phyloP scores from a whole-genome alignment of 2,888 invertebrate genomes.

The Cephus pygmeus region DNA sequence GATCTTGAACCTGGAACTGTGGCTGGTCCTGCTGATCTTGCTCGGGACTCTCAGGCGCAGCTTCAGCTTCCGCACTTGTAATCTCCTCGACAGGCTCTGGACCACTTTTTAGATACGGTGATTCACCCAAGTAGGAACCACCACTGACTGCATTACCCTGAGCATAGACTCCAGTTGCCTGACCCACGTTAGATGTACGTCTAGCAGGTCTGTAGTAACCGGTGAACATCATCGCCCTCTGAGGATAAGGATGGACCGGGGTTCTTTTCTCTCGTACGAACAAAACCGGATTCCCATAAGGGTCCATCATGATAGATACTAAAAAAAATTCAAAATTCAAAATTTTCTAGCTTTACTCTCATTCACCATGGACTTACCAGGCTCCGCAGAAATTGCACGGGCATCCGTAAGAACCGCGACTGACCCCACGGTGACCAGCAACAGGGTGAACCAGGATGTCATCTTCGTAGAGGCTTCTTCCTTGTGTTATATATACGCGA shows the following conservation, averaged over 20 bases:
- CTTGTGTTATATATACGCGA: too few relatives aligned
- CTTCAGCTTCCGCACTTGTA: slow-evolving; percentile 55
- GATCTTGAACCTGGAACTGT: slow-evolving; percentile 3
- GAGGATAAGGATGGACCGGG: slow-evolving; percentile 42
- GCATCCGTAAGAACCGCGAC: slow-evolving; percentile 62
- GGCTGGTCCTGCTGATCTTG: not conserved
- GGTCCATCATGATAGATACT: slow-evolving; percentile 45
- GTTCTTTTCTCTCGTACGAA: slow-evolving; percentile 47
- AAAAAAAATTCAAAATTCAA: not conserved
- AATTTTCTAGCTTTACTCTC: too few relatives aligned
- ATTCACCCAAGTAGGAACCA: slow-evolving; percentile 46
- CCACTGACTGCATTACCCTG: slow-evolving; percentile 60
- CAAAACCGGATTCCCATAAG: slow-evolving; percentile 43
- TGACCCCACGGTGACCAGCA: slow-evolving; percentile 67
- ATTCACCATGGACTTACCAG: slow-evolving; percentile 33
- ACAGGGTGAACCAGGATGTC: slow-evolving; percentile 36
- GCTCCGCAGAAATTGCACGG: slow-evolving; percentile 40
- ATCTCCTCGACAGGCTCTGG: slow-evolving; percentile 50
- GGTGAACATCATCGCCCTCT: slow-evolving; percentile 59
- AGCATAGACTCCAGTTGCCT: slow-evolving; percentile 54
- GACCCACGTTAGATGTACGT: slow-evolving; percentile 37
- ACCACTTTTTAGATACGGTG: slow-evolving; percentile 43
- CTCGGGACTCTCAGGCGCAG: slow-evolving; percentile 35
- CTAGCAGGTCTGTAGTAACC: slow-evolving; percentile 56
- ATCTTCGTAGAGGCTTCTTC: slow-evolving; percentile 22